Conservation (phyloP, 2,113 vertebrate genomes). For the Bothrops jararaca region DNA sequence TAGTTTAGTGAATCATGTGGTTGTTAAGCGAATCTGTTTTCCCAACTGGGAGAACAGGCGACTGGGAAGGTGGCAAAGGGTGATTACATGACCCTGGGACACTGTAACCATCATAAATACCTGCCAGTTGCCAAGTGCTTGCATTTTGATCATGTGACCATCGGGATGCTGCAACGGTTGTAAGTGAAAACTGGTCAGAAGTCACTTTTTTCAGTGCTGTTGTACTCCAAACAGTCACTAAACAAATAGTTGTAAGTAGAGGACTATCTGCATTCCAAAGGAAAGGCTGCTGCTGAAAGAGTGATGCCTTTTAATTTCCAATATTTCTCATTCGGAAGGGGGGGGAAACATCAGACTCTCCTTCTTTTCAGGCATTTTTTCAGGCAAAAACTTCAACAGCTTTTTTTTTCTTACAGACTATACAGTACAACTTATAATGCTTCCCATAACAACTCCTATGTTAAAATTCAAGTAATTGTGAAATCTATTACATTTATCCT, state of each 20-base stretch:
- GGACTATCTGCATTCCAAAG: neutral
- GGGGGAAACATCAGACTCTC: slow-evolving; percentile 49
- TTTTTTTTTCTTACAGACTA: neutral
- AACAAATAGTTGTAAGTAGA: neutral
- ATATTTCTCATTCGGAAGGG: slow-evolving; percentile 54
- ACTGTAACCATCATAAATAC: neutral
- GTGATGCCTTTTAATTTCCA: slow-evolving; percentile 53
- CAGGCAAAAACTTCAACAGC: slow-evolving; percentile 39
- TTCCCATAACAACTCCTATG: slow-evolving; percentile 59
- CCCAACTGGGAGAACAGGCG: neutral
- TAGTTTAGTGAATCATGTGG: neutral
- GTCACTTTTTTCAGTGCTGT: neutral
- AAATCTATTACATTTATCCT: slow-evolving; percentile 61
- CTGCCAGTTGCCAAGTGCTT: neutral
- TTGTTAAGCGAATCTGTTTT: neutral
- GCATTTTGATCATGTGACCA: neutral
- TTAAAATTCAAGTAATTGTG: slow-evolving; percentile 53
- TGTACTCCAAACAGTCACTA: neutral
- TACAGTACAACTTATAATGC: slow-evolving; percentile 26
- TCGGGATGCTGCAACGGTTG: neutral
- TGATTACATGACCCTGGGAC: neutral
- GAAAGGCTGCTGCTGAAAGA: slow-evolving; percentile 52
- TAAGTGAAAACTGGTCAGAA: neutral
- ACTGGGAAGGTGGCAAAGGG: neutral
- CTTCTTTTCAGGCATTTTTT: slow-evolving; percentile 60